phyloP scores from a whole-genome alignment of 2,888 invertebrate genomes.

The Drosophila anceps region DNA sequence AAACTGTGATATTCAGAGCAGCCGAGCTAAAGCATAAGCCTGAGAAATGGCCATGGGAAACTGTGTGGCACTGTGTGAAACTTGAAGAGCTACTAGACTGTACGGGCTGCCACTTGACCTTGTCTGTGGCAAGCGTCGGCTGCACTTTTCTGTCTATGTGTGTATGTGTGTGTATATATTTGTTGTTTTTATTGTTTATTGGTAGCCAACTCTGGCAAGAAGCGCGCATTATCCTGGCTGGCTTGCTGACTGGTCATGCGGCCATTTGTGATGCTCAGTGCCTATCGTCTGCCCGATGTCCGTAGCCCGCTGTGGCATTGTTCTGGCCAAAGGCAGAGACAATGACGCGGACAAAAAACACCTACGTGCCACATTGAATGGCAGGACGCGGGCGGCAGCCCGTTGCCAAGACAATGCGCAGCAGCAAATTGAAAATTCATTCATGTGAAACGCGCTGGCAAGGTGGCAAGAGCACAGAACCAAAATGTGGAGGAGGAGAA shows the following conservation, averaged over 20 bases:
- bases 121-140: conserved; percentile 63
- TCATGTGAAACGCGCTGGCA: conserved; percentile 78
- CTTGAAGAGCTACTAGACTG: conserved; percentile 38
- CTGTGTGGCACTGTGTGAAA: conserved; percentile 4
- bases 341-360: conserved; percentile 76
- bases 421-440: conserved; percentile 81
- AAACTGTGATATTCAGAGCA: conserved; percentile 25
- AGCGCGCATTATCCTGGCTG: conserved; percentile 63
- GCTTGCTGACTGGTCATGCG: conserved; percentile 60
- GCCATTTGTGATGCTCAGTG: conserved; percentile 62
- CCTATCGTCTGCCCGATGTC: conserved; percentile 31
- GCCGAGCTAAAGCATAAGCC: conserved; percentile 1
- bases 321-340: conserved; percentile 67
- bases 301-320: conserved; percentile 79
- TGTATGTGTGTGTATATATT: neutral
- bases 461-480: conserved; percentile 48
- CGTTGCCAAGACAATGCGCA: conserved; percentile 79
- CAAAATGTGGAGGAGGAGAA: conserved; percentile 30
- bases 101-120: conserved; percentile 63
- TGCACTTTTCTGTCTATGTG: conserved; percentile 39
- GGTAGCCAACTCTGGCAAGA: conserved; percentile 48
- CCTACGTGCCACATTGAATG: conserved; percentile 79
- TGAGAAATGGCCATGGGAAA: conserved; percentile 51
- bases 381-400: conserved; percentile 74
- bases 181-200: conserved; percentile 44